phyloP scores from a whole-genome alignment of 2,113 vertebrate species.

The Phyllopteryx taeniolatus region DNA sequence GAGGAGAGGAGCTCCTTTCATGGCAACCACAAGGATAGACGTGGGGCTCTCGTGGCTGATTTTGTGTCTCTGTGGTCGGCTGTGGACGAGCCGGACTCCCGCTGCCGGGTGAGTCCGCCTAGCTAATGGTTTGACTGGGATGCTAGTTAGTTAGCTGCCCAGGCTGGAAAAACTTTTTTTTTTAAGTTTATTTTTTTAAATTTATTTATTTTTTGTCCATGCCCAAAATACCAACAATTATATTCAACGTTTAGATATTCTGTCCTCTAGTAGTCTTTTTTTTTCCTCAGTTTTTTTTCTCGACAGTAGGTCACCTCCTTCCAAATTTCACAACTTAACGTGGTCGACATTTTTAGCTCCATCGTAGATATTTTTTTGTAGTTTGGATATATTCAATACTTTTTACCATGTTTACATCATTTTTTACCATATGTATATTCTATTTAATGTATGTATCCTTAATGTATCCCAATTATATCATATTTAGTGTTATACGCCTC shows the following conservation, averaged over 20 bases:
- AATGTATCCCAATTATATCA: too few relatives aligned
- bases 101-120: conserved; percentile 47
- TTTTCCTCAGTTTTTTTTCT: not conserved
- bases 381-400: not conserved
- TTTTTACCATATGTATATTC: not conserved
- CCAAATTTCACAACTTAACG: not conserved
- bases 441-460: not conserved
- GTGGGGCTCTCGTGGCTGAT: conserved; percentile 28
- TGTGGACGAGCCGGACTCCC: conserved; percentile 21
- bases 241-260: too few relatives aligned
- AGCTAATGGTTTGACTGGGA: conserved; percentile 17
- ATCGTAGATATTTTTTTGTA: not conserved
- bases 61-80: conserved; percentile 33
- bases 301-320: not conserved
- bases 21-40: conserved; percentile 53
- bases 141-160: conserved; percentile 16
- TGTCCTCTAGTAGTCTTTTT: too few relatives aligned
- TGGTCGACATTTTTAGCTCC: not conserved
- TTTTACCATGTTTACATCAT: not conserved
- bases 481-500: too few relatives aligned
- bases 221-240: too few relatives aligned
- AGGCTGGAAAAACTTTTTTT: too few relatives aligned
- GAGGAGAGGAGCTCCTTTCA: conserved; percentile 26
- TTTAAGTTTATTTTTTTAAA: not conserved
- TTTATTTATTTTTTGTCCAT: not conserved